Percentiles rank a stretch among this genome's conserved stretches.
These are phyloP conservation scores for Philantomba maxwellii DNA, from an alignment of 2,113 vertebrate genomes.

Conservation along the genomic window DNA sequence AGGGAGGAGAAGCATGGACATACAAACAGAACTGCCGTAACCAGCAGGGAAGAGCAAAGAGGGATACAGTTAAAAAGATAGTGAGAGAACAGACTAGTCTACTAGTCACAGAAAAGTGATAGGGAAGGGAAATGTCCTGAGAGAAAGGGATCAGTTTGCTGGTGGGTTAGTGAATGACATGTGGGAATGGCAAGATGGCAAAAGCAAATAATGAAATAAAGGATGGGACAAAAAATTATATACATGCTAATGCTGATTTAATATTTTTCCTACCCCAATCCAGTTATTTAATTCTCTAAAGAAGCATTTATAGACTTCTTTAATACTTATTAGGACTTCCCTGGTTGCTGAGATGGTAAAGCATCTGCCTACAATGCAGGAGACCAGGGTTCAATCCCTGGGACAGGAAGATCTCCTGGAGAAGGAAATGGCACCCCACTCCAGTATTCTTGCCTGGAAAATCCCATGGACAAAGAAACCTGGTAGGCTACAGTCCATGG, in stretches of 20 bases:
- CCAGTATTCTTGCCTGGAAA: not conserved
- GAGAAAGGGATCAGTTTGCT: not conserved
- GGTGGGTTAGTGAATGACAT: not conserved
- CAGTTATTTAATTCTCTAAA: constrained; percentile 21
- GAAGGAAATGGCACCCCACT: not conserved
- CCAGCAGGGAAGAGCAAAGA: not conserved
- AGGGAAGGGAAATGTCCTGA: not conserved
- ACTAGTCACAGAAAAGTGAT: not conserved
- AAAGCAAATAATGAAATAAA: not conserved
- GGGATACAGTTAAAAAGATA: not conserved
- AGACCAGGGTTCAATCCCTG: not conserved
- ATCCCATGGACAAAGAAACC: not conserved
- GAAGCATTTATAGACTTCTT: not conserved
- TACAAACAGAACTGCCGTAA: not conserved
- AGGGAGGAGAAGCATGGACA: not conserved
- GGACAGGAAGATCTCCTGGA: not conserved
- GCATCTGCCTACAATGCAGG: not conserved
- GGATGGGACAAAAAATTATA: not conserved
- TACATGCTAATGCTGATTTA: not conserved
- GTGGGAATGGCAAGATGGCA: not conserved
- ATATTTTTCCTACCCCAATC: not conserved
- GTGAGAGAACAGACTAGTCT: not conserved
- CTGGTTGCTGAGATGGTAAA: not conserved
- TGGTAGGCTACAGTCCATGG: not conserved
- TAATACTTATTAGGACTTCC: not conserved